A percentile compares a stretch with the other conserved stretches of the same genome.
Conservation (phyloP, 2,797 vertebrate species). For the Gambelia wislizenii region DNA sequence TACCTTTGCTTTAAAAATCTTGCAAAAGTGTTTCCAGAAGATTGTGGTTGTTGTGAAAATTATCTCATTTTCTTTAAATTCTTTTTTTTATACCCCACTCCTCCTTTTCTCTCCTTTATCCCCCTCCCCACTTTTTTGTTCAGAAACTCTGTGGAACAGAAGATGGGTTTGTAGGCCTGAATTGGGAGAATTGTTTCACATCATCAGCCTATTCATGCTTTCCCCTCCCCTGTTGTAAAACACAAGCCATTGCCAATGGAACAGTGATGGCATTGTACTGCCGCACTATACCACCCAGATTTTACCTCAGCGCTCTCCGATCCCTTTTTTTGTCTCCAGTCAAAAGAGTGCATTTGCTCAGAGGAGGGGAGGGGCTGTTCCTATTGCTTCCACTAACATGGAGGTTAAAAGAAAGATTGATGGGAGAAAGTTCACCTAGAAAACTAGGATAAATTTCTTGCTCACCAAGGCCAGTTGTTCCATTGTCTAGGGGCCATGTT, state of each 20-base stretch:
- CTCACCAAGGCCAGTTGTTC: conserved; percentile 86
- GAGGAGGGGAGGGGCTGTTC: conserved; percentile 85
- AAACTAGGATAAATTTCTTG: conserved; percentile 82
- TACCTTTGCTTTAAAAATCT: not conserved
- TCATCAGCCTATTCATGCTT: conserved; percentile 89
- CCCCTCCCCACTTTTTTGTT: conserved; percentile 64
- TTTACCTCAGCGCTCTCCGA: conserved; percentile 81
- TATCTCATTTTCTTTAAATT: conserved; percentile 68
- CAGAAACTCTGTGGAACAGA: conserved; percentile 78
- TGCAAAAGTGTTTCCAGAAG: conserved; percentile 28
- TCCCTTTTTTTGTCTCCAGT: conserved; percentile 79
- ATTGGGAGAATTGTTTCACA: conserved; percentile 93
- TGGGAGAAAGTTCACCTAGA: conserved; percentile 89
- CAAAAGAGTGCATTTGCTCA: conserved; percentile 83
- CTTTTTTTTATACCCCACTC: conserved; percentile 37
- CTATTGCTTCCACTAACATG: conserved; percentile 87
- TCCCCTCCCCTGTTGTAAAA: conserved; percentile 99
- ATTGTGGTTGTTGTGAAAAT: conserved; percentile 62
- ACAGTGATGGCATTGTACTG: conserved; percentile 93
- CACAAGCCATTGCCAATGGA: conserved; percentile 85
- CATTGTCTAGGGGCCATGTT: conserved; percentile 87
- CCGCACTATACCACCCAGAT: conserved; percentile 96
- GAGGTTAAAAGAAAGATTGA: conserved; percentile 98
- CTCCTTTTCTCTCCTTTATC: not conserved
- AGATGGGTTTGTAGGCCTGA: conserved; percentile 92